These are phyloP conservation scores for Chelidonichthys spinosus DNA, from an alignment of 2,797 vertebrate species.

Conservation along the genomic window DNA sequence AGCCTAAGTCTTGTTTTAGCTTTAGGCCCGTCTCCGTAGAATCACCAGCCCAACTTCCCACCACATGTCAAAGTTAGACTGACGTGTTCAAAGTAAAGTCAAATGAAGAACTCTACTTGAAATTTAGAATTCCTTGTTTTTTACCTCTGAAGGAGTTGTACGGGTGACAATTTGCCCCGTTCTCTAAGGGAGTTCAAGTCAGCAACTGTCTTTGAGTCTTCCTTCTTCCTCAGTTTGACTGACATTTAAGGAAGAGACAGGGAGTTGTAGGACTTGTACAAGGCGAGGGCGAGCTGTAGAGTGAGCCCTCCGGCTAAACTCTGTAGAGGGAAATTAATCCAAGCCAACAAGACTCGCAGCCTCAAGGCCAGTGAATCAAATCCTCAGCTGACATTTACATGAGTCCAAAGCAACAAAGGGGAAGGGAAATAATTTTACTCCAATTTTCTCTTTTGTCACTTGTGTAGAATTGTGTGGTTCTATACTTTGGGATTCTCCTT, in stretches of 20 bases:
- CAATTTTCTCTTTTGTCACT: constrained; percentile 47
- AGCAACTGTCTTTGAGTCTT: constrained; percentile 26
- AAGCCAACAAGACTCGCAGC: constrained; percentile 45
- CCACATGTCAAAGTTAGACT: constrained; percentile 31
- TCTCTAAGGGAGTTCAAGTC: constrained; percentile 19
- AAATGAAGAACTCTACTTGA: constrained; percentile 21
- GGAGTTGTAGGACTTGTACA: constrained; percentile 50
- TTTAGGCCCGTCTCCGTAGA: constrained; percentile 13
- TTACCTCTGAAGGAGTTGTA: constrained; percentile 19
- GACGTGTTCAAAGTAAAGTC: constrained; percentile 22
- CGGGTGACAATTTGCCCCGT: constrained; percentile 20
- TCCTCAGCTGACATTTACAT: constrained; percentile 64
- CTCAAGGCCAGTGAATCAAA: constrained; percentile 46
- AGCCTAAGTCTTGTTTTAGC: constrained; percentile 6
- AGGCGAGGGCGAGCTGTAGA: constrained; percentile 26
- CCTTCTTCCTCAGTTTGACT: constrained; percentile 52
- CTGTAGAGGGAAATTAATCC: constrained; percentile 60
- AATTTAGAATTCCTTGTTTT: constrained; percentile 17
- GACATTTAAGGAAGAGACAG: constrained; percentile 48
- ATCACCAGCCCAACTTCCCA: constrained; percentile 1
- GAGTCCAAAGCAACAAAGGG: constrained; percentile 39
- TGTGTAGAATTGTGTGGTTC: constrained; percentile 45
- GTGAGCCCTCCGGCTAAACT: constrained; percentile 64
- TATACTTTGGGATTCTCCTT: constrained; percentile 23
- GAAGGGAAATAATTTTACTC: constrained; percentile 38